Conservation (phyloP, 2,113 vertebrate species). For the Ammospiza caudacuta region DNA sequence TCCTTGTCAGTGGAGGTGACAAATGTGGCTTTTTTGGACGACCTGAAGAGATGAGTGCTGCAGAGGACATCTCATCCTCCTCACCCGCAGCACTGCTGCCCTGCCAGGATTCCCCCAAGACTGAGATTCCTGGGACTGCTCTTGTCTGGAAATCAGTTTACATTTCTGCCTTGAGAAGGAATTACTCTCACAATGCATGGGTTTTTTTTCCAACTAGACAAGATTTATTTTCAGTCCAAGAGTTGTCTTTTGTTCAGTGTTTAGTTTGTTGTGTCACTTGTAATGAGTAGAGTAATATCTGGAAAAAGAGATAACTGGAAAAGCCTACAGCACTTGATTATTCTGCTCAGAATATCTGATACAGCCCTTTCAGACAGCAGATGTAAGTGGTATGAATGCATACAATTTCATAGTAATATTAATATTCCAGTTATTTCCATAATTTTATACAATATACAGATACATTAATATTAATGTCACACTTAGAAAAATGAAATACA, state of each 20-base stretch:
- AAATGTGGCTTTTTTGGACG: neutral
- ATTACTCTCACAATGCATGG: neutral
- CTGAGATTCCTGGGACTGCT: neutral
- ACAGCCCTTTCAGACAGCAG: neutral
- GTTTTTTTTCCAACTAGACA: neutral
- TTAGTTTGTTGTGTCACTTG: neutral
- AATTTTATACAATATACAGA: neutral
- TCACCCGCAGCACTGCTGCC: neutral
- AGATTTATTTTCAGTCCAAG: neutral
- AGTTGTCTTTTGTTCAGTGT: neutral
- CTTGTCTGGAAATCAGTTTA: neutral
- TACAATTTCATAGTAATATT: neutral
- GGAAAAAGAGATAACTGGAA: neutral
- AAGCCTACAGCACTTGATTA: neutral
- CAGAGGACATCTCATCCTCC: neutral
- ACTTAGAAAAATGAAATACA: neutral
- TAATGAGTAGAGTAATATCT: neutral
- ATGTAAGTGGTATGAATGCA: neutral
- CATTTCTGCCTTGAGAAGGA: neutral
- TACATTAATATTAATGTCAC: neutral
- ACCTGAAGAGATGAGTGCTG: neutral
- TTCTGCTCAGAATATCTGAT: neutral
- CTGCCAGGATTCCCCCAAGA: neutral
- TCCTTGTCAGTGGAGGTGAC: neutral
- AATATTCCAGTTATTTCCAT: neutral